Evolutionary conservation across 2,888 invertebrate genomes (phyloP).

Genomic region (Epiblema foenella): DNA sequence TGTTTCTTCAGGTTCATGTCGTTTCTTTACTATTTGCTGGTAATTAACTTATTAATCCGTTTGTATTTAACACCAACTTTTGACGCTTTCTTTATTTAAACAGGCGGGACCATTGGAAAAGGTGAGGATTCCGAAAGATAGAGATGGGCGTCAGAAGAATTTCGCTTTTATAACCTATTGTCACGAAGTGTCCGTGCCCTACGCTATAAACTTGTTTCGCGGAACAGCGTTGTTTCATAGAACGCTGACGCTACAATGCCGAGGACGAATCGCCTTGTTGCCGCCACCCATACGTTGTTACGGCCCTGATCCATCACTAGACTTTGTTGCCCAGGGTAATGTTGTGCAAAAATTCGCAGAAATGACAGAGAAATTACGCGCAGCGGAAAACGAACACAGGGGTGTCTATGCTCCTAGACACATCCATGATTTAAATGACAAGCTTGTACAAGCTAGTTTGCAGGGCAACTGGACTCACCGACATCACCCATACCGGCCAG

Average conservation of each 20-base stretch:
- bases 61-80: constrained; percentile 5
- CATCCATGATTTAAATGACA: constrained; percentile 60
- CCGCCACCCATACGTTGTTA: constrained; percentile 74
- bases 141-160: constrained; percentile 87
- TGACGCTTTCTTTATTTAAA: constrained; percentile 49
- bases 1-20: constrained; percentile 90
- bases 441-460: constrained; percentile 73
- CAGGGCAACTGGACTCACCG: constrained; percentile 81
- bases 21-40: background rate
- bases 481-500: constrained; percentile 74
- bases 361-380: constrained; percentile 69
- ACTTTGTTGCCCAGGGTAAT: constrained; percentile 58
- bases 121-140: constrained; percentile 90
- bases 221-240: constrained; percentile 89
- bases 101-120: constrained; percentile 92
- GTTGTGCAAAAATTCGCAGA: constrained; percentile 70
- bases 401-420: constrained; percentile 54
- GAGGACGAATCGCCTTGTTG: constrained; percentile 62
- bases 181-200: constrained; percentile 90
- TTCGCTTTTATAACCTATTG: constrained; percentile 93
- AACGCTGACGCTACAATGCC: constrained; percentile 77
- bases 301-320: constrained; percentile 64
- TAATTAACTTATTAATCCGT: background rate
- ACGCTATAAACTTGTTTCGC: constrained; percentile 89
- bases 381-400: constrained; percentile 55